Base-by-base conservation (phyloP, 2,888 invertebrate genomes). In the Hecatera dysodea region DNA sequence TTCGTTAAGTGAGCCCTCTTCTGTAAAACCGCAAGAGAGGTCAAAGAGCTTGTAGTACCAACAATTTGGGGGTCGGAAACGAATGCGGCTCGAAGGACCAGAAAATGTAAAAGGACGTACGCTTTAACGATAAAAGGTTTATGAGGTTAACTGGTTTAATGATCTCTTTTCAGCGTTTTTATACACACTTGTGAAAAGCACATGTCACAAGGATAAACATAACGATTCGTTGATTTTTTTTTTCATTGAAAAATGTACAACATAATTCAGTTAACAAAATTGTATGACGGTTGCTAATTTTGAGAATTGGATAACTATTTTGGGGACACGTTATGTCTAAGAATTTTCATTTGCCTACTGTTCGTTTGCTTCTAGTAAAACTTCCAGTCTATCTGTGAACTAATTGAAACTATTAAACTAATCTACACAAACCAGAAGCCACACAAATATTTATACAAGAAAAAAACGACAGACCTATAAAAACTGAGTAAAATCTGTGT, bases 91-190 rank as follows among this genome's bases (percentile, higher is more conserved):
- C 39, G 42, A 46, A 56, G 76, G 39, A 46, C 60, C n/a, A 39
- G 27, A 60, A 80, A 50, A 64, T 63, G 22, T 33, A 48, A 67
- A 24, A 66, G 19, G 59, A 46, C 53, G 9, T 55, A 27, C 15
- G 62, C 36, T 75, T 42, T 52, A 63, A 68, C 56, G 42, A 64
- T 75, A 75, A 76, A 80, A 55, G 62, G 50, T 55, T n/a, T 62
- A 50, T 53, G 52, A 62, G 39, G 5, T 39, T 66, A 62, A 59
- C 36, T 48, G 53, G 48, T 62, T 61, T 62, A 73, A 57, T 57
- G 56, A 75, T 44, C 27, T 56, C 17, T 59, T 73, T 65, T 48
- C 39, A 46, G 29, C 2, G 44, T 19, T 42, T 56, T 60, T 73
- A 46, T 39, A 39, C 12, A 22, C 6, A 74, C 46, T 46, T 12